Conservation (phyloP, 2,888 invertebrate species). For the Conops quadrifasciatus region DNA sequence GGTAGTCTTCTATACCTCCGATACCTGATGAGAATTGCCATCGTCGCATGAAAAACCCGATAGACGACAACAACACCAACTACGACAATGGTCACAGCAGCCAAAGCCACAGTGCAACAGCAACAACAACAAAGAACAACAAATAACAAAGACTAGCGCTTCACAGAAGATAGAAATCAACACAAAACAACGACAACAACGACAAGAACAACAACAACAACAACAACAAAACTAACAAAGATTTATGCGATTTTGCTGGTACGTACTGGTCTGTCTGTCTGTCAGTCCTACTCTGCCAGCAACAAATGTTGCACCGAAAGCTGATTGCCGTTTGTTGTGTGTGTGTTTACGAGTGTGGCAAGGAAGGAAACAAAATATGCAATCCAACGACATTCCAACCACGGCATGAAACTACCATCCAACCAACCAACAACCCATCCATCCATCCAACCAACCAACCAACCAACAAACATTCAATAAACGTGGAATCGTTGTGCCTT, state of each 20-base stretch:
- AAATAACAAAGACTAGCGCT: background rate
- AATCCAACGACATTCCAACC: background rate
- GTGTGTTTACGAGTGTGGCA: background rate
- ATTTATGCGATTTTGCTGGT: too few species aligned
- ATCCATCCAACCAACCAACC: too few species aligned
- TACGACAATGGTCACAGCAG: background rate
- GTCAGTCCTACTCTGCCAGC: background rate
- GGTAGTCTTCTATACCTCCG: background rate
- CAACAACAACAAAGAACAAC: slow-evolving; percentile 1
- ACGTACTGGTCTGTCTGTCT: background rate
- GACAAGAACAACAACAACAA: too few species aligned
- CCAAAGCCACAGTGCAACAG: background rate
- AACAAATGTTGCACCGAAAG: too few species aligned
- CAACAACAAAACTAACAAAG: too few species aligned
- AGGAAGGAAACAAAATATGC: background rate
- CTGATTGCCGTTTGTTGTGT: too few species aligned
- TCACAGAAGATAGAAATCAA: too few species aligned
- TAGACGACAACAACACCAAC: background rate
- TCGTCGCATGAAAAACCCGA: background rate
- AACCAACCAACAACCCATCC: background rate
- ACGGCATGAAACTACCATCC: background rate
- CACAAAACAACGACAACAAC: too few species aligned
- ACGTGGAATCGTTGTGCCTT: too few species aligned
- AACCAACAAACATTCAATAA: too few species aligned
- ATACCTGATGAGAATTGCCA: slow-evolving; percentile 27